Percentiles rank a stretch among this genome's conserved stretches.
phyloP scores from a whole-genome alignment of 2,113 vertebrate genomes.

The Gorilla gorilla region DNA sequence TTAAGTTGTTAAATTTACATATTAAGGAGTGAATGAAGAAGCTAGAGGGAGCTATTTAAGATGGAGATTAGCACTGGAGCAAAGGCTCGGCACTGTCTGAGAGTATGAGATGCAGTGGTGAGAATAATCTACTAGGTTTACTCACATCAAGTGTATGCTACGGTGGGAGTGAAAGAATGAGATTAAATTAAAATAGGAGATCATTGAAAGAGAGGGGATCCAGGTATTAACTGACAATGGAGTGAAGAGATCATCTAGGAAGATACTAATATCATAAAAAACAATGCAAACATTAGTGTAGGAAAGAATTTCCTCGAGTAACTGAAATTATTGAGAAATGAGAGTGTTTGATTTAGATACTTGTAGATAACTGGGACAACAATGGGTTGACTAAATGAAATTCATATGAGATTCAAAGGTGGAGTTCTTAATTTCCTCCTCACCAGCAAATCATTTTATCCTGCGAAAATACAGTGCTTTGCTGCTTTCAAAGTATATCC shows the following conservation, averaged over 20 bases:
- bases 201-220: neutral
- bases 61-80: neutral
- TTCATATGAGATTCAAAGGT: neutral
- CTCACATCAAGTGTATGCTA: neutral
- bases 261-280: neutral
- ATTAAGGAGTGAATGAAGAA: neutral
- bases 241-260: neutral
- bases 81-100: neutral
- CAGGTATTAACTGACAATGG: neutral
- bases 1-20: neutral
- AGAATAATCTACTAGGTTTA: neutral
- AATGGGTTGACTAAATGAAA: neutral
- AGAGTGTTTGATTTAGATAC: neutral
- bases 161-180: neutral
- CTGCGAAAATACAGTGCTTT: neutral
- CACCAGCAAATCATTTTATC: neutral
- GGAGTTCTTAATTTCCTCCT: neutral
- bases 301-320: neutral
- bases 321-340: neutral
- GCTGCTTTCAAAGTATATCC: neutral
- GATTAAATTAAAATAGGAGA: neutral
- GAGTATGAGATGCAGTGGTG: neutral
- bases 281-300: neutral
- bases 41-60: neutral
- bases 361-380: neutral